Conservation (phyloP, 2,797 vertebrate genomes). For the Aselliscus stoliczkanus region DNA sequence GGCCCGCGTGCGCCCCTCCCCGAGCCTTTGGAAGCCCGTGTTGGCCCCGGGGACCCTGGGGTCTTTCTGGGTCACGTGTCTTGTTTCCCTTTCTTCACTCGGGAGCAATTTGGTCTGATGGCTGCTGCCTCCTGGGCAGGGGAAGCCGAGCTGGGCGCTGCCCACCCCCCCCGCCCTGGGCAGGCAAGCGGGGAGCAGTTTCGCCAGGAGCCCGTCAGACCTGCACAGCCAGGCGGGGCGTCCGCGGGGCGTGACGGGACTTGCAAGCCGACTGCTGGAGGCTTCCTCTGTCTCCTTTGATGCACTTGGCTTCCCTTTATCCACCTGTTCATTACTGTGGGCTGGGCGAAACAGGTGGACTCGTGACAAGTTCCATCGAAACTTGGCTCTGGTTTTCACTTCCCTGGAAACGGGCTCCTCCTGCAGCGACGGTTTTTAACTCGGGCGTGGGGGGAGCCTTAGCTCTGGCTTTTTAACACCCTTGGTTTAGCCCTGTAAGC, state of each 20-base stretch:
- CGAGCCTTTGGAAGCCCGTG: not conserved
- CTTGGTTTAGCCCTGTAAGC: not conserved
- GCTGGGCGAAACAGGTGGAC: constrained; percentile 86
- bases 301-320: constrained; percentile 82
- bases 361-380: constrained; percentile 82
- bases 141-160: not conserved
- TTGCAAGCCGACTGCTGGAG: constrained; percentile 77
- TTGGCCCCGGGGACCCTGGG: not conserved
- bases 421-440: not conserved
- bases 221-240: constrained; percentile 73
- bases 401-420: constrained; percentile 69
- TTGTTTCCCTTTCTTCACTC: not conserved
- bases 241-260: constrained; percentile 79
- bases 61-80: not conserved
- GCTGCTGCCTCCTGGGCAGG: not conserved
- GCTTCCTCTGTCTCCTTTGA: constrained; percentile 80
- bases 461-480: not conserved
- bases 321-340: constrained; percentile 86
- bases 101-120: not conserved
- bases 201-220: constrained; percentile 80
- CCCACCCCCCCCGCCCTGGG: too few relatives aligned
- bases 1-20: not conserved
- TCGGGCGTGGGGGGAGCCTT: too few relatives aligned
- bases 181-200: constrained; percentile 47
- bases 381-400: constrained; percentile 77